Evolutionary conservation across 2,888 invertebrate genomes (phyloP), one percentile per base, ranked within the genome.

Genomic region (Acanthosoma haemorrhoidale): DNA sequence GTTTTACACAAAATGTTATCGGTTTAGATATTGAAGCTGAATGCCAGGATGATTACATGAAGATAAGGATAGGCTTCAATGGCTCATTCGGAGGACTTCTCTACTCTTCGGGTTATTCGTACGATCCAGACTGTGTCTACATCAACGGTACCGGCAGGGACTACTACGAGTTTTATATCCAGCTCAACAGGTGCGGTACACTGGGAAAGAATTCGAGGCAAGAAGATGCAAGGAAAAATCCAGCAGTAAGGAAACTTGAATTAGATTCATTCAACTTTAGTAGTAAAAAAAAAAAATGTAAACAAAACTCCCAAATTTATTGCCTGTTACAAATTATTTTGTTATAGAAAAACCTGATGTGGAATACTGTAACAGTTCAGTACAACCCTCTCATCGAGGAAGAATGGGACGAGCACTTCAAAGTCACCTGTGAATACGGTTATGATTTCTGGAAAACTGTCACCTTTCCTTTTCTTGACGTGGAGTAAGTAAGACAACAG

Each of bases 371-470:
- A 67, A 95, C 94, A 3, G 94, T 95, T 67, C 95, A 95, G 79
- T 95, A 95, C 81, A 95, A 94, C 81, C 87, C 94, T 0, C 80
- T 95, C 75, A 95, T 95, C 70, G 95, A 95, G 79, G 95, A 95
- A 79, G 95, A 95, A 79, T 88, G 91, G 81, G 95, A 95, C 79
- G 94, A 95, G 77, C 95, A 95, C 79, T 95, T 94, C 80, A 94
- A 95, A 82, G 94, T 95, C 64, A 95, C 94, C 51, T 95, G 95
- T 82, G 95, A 95, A 81, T 95, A 95, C 77, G 95, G 95, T 70
- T 95, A 95, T 79, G 95, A 95, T 81, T 95, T 94, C 82, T 94
- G 95, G 94, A 95, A 95, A 81, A 95, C 95, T 0, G 94, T 95
- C 39, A 94, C 95, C 0, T 95, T 95, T 81, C 95, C 95, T 1